These are phyloP conservation scores for Virgularia gustaviana DNA, from an alignment of 92 coral and sea anemone genomes.

Conservation along the genomic window DNA sequence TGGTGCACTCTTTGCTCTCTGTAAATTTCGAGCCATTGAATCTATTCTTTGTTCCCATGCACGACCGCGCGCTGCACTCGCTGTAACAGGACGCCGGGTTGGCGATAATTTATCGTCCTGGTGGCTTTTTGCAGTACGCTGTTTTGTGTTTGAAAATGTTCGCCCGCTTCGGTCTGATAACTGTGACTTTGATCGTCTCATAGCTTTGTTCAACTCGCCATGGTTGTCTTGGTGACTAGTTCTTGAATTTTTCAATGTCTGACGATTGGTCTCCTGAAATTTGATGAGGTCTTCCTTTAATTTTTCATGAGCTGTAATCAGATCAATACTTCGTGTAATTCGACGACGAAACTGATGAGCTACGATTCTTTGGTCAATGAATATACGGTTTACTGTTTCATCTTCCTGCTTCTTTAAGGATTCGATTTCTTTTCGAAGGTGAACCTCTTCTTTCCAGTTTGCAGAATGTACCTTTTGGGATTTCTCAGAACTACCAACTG, in stretches of 20 bases:
- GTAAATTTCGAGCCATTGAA: slow-evolving; percentile 69
- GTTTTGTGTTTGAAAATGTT: slow-evolving; percentile 61
- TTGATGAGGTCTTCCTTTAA: slow-evolving; percentile 41
- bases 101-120: slow-evolving; percentile 24
- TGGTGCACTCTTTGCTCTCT: slow-evolving; percentile 91
- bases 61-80: slow-evolving; percentile 67
- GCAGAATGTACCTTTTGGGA: slow-evolving; percentile 97
- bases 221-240: background rate
- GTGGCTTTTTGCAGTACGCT: too few species aligned
- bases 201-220: background rate
- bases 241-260: background rate
- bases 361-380: slow-evolving; percentile 76
- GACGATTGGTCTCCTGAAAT: background rate
- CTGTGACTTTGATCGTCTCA: slow-evolving; percentile 51
- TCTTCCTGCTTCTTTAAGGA: slow-evolving; percentile 76
- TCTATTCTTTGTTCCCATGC: slow-evolving; percentile 76
- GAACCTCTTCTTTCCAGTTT: slow-evolving; percentile 96
- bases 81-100: slow-evolving; percentile 86
- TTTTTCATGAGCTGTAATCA: slow-evolving; percentile 76
- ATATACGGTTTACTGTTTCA: slow-evolving; percentile 71
- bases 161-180: slow-evolving; percentile 33
- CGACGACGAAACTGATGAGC: slow-evolving; percentile 77
- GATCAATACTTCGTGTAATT: slow-evolving; percentile 70
- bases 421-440: slow-evolving; percentile 69
- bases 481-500: slow-evolving; percentile 91